Conservation (phyloP, 1,140 invertebrate species). For the Bactericera cockerelli region DNA sequence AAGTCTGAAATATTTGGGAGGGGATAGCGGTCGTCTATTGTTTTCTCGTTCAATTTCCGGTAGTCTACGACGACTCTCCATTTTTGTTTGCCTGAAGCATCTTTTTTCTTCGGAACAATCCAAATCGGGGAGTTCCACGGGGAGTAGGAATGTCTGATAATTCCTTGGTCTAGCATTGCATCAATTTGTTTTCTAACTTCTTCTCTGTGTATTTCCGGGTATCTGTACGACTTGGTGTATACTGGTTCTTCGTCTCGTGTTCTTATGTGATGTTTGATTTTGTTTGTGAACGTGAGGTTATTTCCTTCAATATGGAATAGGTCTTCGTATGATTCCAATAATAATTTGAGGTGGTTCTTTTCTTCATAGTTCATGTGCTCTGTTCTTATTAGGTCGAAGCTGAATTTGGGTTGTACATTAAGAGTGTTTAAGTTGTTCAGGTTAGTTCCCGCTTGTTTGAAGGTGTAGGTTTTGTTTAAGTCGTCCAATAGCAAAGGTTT, state of each 20-base stretch:
- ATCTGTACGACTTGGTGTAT: constrained; percentile 25
- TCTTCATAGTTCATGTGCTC: too few species aligned
- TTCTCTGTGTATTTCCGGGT: constrained; percentile 24
- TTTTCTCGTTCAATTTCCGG: constrained; percentile 19
- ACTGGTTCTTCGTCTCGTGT: constrained; percentile 18
- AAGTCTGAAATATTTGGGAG: constrained; percentile 34
- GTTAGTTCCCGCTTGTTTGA: not conserved
- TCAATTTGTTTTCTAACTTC: constrained; percentile 27
- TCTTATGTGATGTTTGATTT: constrained; percentile 22
- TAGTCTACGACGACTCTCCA: constrained; percentile 21
- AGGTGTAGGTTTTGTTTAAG: too few species aligned
- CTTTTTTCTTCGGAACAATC: constrained; percentile 18
- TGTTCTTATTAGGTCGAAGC: too few species aligned
- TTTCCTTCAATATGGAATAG: not conserved
- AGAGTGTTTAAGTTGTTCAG: too few species aligned
- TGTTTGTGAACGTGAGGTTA: not conserved
- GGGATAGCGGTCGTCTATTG: constrained; percentile 26
- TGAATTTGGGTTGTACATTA: too few species aligned
- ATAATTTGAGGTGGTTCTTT: too few species aligned
- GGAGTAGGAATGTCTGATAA: constrained; percentile 14
- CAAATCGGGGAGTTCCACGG: constrained; percentile 14
- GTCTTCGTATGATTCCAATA: too few species aligned
- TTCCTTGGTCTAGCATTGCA: constrained; percentile 15
- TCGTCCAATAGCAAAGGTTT: too few species aligned
- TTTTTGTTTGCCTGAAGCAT: constrained; percentile 16